A percentile compares a stretch with the other conserved stretches of the same genome.
Conservation (phyloP, 1,140 invertebrate genomes). For the Parapsyche elsis region DNA sequence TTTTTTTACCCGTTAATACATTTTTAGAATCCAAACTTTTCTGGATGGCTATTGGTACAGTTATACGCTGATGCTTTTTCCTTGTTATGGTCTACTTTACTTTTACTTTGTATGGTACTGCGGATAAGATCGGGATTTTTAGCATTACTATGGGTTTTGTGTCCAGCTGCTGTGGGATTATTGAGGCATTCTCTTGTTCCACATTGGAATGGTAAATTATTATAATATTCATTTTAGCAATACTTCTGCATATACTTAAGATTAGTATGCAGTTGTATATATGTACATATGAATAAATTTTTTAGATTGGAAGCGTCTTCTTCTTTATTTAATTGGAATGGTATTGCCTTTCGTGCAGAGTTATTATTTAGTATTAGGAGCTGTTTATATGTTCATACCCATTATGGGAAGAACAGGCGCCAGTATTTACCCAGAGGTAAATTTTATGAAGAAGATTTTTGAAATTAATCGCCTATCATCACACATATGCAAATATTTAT, state of each 20-base stretch:
- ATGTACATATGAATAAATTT: conserved; percentile 23
- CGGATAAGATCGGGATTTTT: conserved; percentile 76
- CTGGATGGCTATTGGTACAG: conserved; percentile 68
- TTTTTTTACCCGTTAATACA: conserved; percentile 1
- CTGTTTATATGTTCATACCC: conserved; percentile 73
- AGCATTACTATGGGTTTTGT: conserved; percentile 73
- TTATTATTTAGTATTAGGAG: conserved; percentile 76
- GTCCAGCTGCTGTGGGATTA: conserved; percentile 67
- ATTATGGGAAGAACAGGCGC: conserved; percentile 86
- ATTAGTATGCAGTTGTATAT: not conserved
- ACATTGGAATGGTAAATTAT: conserved; percentile 62
- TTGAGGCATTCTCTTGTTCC: conserved; percentile 63
- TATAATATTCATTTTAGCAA: not conserved
- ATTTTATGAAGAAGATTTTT: not conserved
- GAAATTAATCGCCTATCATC: not conserved
- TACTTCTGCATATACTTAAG: not conserved
- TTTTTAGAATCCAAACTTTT: conserved; percentile 46
- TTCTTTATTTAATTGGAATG: conserved; percentile 67
- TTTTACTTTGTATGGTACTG: conserved; percentile 67
- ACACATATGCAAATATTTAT: not conserved
- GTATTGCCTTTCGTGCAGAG: conserved; percentile 76
- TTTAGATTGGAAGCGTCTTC: conserved; percentile 68
- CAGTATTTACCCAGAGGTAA: conserved; percentile 70
- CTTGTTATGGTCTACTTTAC: conserved; percentile 68
- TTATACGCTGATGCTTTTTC: conserved; percentile 71